These are phyloP conservation scores for Cercocebus atys DNA, from an alignment of 2,113 vertebrate genomes.

Conservation along the genomic window DNA sequence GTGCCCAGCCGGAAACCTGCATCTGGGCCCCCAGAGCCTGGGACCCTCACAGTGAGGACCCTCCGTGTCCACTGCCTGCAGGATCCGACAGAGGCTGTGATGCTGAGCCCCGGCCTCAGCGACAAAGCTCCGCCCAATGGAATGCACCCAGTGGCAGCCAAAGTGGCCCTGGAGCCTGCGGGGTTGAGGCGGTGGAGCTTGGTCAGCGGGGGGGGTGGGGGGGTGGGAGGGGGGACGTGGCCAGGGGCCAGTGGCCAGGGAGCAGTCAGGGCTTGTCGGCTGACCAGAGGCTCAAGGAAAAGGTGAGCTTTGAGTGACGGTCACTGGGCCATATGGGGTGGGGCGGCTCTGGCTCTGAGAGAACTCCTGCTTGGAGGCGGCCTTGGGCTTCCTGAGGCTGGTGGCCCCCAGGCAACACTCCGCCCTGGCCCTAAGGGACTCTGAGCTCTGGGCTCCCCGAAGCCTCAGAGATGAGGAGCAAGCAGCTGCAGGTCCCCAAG, in stretches of 20 bases:
- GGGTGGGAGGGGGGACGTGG: accelerated
- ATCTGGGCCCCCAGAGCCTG: too few relatives aligned
- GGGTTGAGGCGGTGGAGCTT: background rate
- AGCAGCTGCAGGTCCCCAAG: background rate
- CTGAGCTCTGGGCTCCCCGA: background rate
- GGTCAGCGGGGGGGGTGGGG: accelerated
- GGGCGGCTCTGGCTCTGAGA: background rate
- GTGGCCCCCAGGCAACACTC: too few relatives aligned
- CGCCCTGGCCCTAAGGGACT: background rate
- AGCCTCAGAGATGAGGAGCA: background rate
- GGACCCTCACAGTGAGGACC: too few relatives aligned
- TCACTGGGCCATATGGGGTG: background rate
- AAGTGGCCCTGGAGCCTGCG: background rate
- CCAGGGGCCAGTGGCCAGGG: background rate
- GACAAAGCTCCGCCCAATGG: accelerated
- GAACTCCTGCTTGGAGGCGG: background rate
- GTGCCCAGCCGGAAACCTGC: too few relatives aligned
- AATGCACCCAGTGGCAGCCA: too few relatives aligned
- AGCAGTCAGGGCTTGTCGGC: background rate
- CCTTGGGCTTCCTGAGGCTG: background rate
- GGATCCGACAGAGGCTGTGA: too few relatives aligned
- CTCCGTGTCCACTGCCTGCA: too few relatives aligned
- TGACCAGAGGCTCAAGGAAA: background rate
- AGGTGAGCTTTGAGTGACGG: background rate
- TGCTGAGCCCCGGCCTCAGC: background rate